Conservation (phyloP, 2,797 vertebrate species). For the Etheostoma nigrum region DNA sequence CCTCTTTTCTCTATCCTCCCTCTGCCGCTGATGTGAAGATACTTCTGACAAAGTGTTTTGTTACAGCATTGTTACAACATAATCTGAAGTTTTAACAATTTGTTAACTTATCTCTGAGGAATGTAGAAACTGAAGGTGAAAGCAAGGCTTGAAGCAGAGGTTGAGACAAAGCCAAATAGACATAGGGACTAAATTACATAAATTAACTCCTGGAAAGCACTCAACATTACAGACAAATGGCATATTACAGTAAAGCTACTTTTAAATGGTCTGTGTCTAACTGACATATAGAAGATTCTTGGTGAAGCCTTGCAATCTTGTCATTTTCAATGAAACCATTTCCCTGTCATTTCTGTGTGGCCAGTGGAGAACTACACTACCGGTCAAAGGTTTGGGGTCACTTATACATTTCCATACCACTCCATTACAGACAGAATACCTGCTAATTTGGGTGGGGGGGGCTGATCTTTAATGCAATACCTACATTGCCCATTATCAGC, state of each 20-base stretch:
- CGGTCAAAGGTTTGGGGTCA: too few relatives aligned
- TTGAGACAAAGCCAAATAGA: not conserved
- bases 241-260: not conserved
- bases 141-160: not conserved
- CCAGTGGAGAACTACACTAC: not conserved
- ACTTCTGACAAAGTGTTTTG: not conserved
- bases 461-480: too few relatives aligned
- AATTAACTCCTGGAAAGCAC: conserved; percentile 2
- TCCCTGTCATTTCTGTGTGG: not conserved
- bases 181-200: conserved; percentile 2
- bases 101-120: not conserved
- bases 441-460: too few relatives aligned
- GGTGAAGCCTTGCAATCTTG: too few relatives aligned
- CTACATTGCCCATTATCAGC: too few relatives aligned
- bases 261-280: too few relatives aligned
- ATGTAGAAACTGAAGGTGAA: not conserved
- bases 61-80: not conserved
- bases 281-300: too few relatives aligned
- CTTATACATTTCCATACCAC: too few relatives aligned
- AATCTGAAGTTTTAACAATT: conserved; percentile 1
- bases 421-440: too few relatives aligned
- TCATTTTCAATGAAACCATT: not conserved
- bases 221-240: conserved; percentile 7
- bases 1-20: not conserved
- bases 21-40: not conserved